Conservation (phyloP, 2,888 invertebrate genomes). For the Archips crataeganus region DNA sequence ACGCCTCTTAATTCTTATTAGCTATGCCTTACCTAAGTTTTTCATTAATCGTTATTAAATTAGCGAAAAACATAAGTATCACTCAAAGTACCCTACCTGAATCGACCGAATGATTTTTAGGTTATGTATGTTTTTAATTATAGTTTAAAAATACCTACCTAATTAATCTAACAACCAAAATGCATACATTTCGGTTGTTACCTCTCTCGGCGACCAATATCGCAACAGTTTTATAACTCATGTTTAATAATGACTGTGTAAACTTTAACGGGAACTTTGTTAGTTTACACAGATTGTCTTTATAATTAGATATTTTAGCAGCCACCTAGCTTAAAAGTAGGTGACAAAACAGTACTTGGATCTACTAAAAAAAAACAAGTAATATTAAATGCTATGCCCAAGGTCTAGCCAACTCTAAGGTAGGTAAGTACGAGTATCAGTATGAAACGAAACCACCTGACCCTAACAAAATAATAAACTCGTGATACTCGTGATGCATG, state of each 20-base stretch:
- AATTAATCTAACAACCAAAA: no score
- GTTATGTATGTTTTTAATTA: no score
- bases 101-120: no score
- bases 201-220: no score
- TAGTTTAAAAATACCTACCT: no score
- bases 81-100: no score
- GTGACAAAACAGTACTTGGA: background rate
- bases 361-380: background rate
- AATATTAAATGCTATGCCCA: background rate
- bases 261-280: background rate
- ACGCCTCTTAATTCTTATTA: no score
- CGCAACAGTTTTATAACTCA: background rate
- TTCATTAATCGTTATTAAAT: no score
- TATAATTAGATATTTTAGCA: background rate
- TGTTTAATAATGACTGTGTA: no score
- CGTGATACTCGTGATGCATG: conserved; percentile 6
- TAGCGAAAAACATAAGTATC: no score
- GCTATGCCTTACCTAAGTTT: no score
- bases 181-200: no score
- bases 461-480: background rate
- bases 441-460: background rate
- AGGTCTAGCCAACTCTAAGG: background rate
- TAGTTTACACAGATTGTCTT: conserved; percentile 1
- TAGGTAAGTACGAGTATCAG: background rate
- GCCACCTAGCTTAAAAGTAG: background rate